Percentiles rank a stretch among this genome's conserved stretches.
phyloP scores from a whole-genome alignment of 2,113 vertebrate species.

The Cyphomyrus plagiostoma region DNA sequence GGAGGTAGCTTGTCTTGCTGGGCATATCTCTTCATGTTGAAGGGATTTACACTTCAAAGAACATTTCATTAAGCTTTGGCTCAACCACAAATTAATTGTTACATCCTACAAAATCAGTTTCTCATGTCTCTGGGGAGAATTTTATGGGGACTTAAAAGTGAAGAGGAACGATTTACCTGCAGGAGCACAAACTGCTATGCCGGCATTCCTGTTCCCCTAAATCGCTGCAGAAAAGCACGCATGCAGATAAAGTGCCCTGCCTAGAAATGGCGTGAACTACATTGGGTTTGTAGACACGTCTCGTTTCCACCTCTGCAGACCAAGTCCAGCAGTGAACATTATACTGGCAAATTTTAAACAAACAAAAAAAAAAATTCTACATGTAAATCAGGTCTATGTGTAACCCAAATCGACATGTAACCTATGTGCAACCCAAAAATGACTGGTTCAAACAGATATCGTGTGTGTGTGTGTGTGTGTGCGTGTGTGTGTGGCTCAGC shows the following conservation, averaged over 20 bases:
- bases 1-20: not conserved
- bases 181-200: not conserved
- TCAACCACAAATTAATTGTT: slow-evolving; percentile 8
- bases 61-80: slow-evolving; percentile 5
- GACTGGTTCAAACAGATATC: too few relatives aligned
- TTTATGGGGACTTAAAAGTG: not conserved
- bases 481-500: not conserved
- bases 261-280: not conserved
- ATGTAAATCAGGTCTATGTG: not conserved
- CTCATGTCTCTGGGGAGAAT: slow-evolving; percentile 2
- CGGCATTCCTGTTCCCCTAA: not conserved
- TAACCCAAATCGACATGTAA: not conserved
- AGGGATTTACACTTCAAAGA: slow-evolving; percentile 19
- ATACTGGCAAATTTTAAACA: not conserved
- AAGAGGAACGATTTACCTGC: slow-evolving; percentile 7
- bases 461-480: too few relatives aligned
- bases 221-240: not conserved
- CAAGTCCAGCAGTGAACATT: not conserved
- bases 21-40: not conserved
- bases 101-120: slow-evolving; percentile 1
- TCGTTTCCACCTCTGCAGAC: not conserved
- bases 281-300: not conserved
- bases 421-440: too few relatives aligned
- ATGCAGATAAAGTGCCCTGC: not conserved
- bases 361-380: not conserved